phyloP scores from a whole-genome alignment of 2,797 vertebrate species.

The Pipistrellus kuhlii region DNA sequence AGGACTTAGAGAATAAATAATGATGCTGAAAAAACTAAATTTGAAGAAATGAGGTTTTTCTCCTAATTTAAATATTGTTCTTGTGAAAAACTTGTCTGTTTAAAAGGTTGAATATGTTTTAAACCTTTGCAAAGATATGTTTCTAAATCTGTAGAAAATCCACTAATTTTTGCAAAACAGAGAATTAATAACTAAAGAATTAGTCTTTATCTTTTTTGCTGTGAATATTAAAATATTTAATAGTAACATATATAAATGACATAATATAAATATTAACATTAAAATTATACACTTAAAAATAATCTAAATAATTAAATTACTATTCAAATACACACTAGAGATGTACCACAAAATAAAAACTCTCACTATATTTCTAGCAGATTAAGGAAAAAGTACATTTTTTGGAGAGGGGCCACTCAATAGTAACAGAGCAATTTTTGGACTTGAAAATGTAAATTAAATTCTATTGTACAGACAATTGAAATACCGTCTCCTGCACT shows the following conservation, averaged over 20 bases:
- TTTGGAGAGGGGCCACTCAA: not conserved
- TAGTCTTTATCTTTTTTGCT: not conserved
- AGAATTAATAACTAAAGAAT: not conserved
- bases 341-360: not conserved
- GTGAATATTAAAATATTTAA: not conserved
- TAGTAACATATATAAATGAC: not conserved
- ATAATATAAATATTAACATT: not conserved
- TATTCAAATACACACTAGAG: not conserved
- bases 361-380: not conserved
- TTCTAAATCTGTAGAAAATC: not conserved
- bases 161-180: not conserved
- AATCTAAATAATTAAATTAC: not conserved
- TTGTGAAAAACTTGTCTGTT: not conserved
- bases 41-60: not conserved
- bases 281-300: not conserved
- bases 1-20: too few relatives aligned
- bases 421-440: not conserved
- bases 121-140: not conserved
- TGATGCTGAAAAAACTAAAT: not conserved
- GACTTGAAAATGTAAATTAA: not conserved
- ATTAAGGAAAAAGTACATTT: not conserved
- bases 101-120: not conserved
- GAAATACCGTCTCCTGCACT: not conserved
- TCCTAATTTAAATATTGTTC: not conserved
- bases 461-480: not conserved